These are phyloP conservation scores for Psittacula echo DNA, from an alignment of 2,797 vertebrate species.

Conservation along the genomic window DNA sequence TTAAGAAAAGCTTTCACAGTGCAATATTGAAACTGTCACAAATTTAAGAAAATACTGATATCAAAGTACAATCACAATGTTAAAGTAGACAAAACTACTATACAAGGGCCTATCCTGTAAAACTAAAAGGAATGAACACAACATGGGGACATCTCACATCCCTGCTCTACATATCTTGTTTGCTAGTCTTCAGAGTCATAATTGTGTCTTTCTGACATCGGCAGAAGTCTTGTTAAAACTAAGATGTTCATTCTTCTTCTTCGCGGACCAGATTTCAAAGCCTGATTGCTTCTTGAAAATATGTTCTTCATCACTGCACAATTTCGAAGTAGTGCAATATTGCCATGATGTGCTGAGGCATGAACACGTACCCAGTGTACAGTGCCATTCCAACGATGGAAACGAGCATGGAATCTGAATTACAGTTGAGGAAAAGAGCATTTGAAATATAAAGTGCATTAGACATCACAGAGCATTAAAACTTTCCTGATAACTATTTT, in stretches of 20 bases:
- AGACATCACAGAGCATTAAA: neutral
- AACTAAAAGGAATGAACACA: constrained; percentile 80
- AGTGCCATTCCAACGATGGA: constrained; percentile 93
- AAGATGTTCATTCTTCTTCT: constrained; percentile 63
- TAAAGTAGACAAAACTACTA: constrained; percentile 82
- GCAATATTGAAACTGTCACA: constrained; percentile 81
- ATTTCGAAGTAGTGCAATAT: constrained; percentile 97
- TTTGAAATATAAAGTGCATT: neutral
- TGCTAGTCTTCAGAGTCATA: constrained; percentile 65
- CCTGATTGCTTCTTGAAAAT: constrained; percentile 1
- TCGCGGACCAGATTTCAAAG: constrained; percentile 30
- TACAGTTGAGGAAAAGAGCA: constrained; percentile 74
- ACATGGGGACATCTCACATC: constrained; percentile 60
- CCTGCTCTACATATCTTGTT: constrained; percentile 60
- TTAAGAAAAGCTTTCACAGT: constrained; percentile 82
- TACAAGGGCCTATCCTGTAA: constrained; percentile 75
- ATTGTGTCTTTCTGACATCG: constrained; percentile 32
- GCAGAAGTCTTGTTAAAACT: constrained; percentile 59
- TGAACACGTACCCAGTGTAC: constrained; percentile 96
- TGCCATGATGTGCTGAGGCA: constrained; percentile 99
- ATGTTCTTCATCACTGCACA: constrained; percentile 83
- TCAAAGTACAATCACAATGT: constrained; percentile 83
- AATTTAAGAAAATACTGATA: constrained; percentile 85
- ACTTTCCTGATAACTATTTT: neutral
- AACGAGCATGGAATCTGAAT: constrained; percentile 90